Evolutionary conservation across 2,797 vertebrate species (phyloP).

Genomic region (Anableps anableps): DNA sequence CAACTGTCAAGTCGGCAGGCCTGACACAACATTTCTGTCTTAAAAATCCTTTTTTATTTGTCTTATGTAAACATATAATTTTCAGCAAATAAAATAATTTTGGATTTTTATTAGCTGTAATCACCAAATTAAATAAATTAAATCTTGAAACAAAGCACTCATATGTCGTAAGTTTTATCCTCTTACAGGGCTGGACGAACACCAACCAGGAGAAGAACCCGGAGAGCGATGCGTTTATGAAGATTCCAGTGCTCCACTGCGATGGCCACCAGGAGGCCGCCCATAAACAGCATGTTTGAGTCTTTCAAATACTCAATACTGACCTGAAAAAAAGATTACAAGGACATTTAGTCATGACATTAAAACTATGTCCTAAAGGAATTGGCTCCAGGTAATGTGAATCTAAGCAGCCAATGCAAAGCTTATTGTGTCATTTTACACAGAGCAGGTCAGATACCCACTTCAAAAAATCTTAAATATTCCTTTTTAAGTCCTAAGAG

Average conservation of each 20-base stretch:
- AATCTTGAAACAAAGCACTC: neutral
- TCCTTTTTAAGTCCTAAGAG: neutral
- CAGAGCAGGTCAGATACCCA: neutral
- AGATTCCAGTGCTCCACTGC: slow-evolving; percentile 92
- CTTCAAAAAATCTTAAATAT: neutral
- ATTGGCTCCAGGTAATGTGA: neutral
- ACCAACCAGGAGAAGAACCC: slow-evolving; percentile 87
- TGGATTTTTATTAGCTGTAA: neutral
- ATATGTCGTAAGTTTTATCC: neutral
- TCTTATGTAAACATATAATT: neutral
- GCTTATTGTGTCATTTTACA: neutral
- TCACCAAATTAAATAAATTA: neutral
- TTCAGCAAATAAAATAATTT: neutral
- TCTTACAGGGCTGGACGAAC: slow-evolving; percentile 93
- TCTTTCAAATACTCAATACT: slow-evolving; percentile 90
- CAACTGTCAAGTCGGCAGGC: neutral
- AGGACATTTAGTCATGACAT: neutral
- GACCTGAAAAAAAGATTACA: slow-evolving; percentile 81
- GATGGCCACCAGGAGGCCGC: slow-evolving; percentile 91
- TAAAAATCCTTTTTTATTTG: neutral
- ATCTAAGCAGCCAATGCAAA: neutral
- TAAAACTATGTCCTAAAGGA: neutral
- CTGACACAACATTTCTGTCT: neutral
- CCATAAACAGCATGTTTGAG: slow-evolving; percentile 92
- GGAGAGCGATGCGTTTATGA: slow-evolving; percentile 92